Evolutionary conservation across 2,888 invertebrate species (phyloP).

Genomic region (Lypha dubia): DNA sequence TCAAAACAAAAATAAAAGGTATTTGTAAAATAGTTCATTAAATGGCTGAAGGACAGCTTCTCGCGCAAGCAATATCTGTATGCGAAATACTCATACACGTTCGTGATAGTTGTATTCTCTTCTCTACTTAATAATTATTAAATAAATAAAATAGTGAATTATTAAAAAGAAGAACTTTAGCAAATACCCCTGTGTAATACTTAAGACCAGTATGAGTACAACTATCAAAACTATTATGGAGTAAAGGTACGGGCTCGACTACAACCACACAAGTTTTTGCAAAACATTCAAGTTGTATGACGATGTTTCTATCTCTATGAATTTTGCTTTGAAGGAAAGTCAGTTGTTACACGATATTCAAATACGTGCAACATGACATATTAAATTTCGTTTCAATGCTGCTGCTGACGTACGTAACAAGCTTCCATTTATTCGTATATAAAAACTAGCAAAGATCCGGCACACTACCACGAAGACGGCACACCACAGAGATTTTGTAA

Average conservation of each 20-base stretch:
- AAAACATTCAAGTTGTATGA: no score
- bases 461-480: no score
- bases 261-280: no score
- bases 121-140: constrained; percentile 14
- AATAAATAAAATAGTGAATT: constrained; percentile 8
- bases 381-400: constrained; percentile 13
- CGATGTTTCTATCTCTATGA: no score
- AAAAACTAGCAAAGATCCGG: no score
- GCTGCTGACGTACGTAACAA: neutral
- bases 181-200: neutral
- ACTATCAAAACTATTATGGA: neutral
- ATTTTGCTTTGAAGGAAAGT: no score
- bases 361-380: neutral
- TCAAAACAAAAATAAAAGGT: no score
- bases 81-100: no score
- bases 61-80: no score
- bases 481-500: no score
- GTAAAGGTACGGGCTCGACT: no score
- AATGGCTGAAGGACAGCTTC: neutral
- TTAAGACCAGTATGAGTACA: neutral
- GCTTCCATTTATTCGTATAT: no score
- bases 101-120: constrained; percentile 2
- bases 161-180: neutral
- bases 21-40: constrained; percentile 4
- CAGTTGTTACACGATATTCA: neutral